phyloP scores from a whole-genome alignment of 2,888 invertebrate species.

The Ceraclea dissimilis region DNA sequence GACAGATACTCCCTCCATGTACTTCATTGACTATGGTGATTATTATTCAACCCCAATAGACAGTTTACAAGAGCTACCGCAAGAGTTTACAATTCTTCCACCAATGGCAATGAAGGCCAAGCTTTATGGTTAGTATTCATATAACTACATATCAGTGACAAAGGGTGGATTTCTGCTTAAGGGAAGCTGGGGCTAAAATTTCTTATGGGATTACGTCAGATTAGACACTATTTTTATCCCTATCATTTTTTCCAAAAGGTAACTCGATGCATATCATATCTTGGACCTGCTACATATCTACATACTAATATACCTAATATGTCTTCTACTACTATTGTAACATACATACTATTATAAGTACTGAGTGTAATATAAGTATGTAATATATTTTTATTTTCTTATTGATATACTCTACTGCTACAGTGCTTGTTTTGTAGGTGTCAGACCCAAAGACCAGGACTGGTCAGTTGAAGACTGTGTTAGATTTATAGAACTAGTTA shows the following conservation, averaged over 20 bases:
- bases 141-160: neutral
- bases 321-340: too few relatives aligned
- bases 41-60: slow-evolving; percentile 38
- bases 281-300: too few relatives aligned
- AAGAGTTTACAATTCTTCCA: slow-evolving; percentile 51
- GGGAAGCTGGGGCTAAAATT: too few relatives aligned
- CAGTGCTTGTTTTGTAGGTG: slow-evolving; percentile 34
- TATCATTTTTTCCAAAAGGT: too few relatives aligned
- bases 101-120: slow-evolving; percentile 60
- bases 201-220: too few relatives aligned
- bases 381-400: too few relatives aligned
- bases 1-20: slow-evolving; percentile 46
- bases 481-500: slow-evolving; percentile 63
- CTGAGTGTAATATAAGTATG: too few relatives aligned
- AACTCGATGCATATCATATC: too few relatives aligned
- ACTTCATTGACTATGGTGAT: slow-evolving; percentile 58
- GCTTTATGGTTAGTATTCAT: slow-evolving; percentile 45
- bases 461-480: slow-evolving; percentile 70
- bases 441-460: slow-evolving; percentile 50
- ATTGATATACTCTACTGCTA: too few relatives aligned
- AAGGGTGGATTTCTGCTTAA: too few relatives aligned
- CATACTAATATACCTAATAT: neutral
- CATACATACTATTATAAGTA: too few relatives aligned
- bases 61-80: slow-evolving; percentile 38
- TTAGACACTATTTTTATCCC: too few relatives aligned